A percentile compares a stretch with the other conserved stretches of the same genome.
phyloP scores from a whole-genome alignment of 2,888 invertebrate genomes.

The Argyra leucocephala region DNA sequence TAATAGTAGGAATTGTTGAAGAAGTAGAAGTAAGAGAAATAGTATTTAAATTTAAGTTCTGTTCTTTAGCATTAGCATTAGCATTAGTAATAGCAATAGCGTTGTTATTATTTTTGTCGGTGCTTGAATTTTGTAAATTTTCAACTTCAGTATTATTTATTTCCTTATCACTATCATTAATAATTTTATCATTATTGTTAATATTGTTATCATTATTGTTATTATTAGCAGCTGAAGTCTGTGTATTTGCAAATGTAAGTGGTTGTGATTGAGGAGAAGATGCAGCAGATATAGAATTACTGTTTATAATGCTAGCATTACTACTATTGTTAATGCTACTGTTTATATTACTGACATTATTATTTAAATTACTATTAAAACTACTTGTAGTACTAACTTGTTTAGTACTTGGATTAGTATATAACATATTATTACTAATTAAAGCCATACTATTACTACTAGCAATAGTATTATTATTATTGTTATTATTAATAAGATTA shows the following conservation, averaged over 20 bases:
- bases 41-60: background rate
- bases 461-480: constrained; percentile 17
- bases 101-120: constrained; percentile 12
- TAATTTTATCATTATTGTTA: background rate
- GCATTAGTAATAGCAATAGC: background rate
- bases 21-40: background rate
- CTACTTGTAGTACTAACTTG: background rate
- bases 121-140: background rate
- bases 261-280: constrained; percentile 17
- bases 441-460: constrained; percentile 23
- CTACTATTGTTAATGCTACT: background rate
- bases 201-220: background rate
- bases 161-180: background rate
- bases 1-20: background rate
- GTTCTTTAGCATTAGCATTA: background rate
- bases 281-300: constrained; percentile 8
- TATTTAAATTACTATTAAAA: constrained; percentile 2
- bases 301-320: background rate
- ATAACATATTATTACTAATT: constrained; percentile 13
- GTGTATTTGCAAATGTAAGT: background rate
- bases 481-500: constrained; percentile 15
- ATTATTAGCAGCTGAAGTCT: background rate
- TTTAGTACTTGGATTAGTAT: constrained; percentile 9
- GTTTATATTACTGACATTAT: background rate
- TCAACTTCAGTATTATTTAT: background rate